Evolutionary conservation across 1,140 invertebrate genomes (phyloP), one percentile per base, ranked within the genome.

Genomic region (Trichonephila clavata): DNA sequence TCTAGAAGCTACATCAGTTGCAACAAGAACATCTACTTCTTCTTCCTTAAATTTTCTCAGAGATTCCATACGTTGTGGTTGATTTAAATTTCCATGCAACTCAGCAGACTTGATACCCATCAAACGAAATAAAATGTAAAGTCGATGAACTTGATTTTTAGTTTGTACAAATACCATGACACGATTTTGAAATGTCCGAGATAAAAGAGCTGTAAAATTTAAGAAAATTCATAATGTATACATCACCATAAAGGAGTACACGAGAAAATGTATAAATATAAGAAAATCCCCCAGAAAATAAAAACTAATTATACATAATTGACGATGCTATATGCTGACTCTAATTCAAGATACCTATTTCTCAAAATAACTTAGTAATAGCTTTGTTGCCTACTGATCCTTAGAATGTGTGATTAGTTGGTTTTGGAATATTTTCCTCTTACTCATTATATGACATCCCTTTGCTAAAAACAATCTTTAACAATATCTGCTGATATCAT

Each of bases 141-240:
- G 96, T 59, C 98, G 96, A 96, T 99, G 99, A 27, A 98, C 99
- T 95, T 99, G 97, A 94, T 97, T 98, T 96, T 99, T 99, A 0
- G 99, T 99, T 95, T 98, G 98, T 21, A 99, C 98, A 96, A 99
- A 99, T 39, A 99, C 97, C 96, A 99, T 99, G 61, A 97, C 97
- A 94, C 98, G 97, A 95, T 99, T 97, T 68, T 97, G 97, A 95
- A 99, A 99, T n/a, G 98, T 99, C 94, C 99, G 96, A 94, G 98
- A 98, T 86, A 99, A 97, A 39, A 99, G 96, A 60, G 98, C 98
- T 96, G 94, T 21, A 77, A 39, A 77, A 32, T 63, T 32, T 39
- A 27, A 39, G 5, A 27, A 50, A 90, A 94, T 13, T 43, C 65
- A 94, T 65, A 65, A 94, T 71, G 59, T 20, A 21, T 32, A n/a